Base-by-base conservation (phyloP, 2,113 vertebrate genomes). In the Setophaga coronata region DNA sequence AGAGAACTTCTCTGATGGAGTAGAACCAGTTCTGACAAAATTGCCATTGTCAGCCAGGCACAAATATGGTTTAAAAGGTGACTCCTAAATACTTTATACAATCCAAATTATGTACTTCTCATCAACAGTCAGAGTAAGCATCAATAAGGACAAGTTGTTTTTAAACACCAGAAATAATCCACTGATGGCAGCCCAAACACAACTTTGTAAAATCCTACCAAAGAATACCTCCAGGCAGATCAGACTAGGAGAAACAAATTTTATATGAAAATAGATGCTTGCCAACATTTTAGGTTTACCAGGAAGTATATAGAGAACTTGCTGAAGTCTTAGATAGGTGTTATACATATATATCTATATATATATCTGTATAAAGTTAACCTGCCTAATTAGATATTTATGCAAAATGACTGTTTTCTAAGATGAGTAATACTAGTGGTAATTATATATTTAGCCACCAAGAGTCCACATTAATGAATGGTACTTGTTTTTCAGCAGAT, bases 321-420 rank as follows among this genome's bases (percentile, higher is more conserved):
- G 58, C 64, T 96, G 94, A 96, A 97, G 81, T 91, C 90, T 94
- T 95, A 82, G 91, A 95, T 94, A 97, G 96, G 93, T 94, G 93
- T 77, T 95, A 91, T 89, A 53, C 51, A 95, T 74, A 56, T 89
- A 87, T 73, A 31, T 87, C 88, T 43, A 1, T 73, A 28, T 56
- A 28, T 56, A 97, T 90, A 72, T 79, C 91, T 60, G 48, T 66
- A 78, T 23, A 89, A 78, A 97, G 87, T 97, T 96, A 97, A 96
- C 34, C 80, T 97, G 96, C 92, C 97, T 95, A 92, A 97, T 98
- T 97, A 97, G 97, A 87, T 97, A 97, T 92, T 98, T 98, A 98
- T 93, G 97, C 94, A 97, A 96, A 97, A 95, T 93, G 90, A 97
- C 96, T 97, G 93, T 85, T 97, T 98, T 96, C 97, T 97, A 97